Conservation (phyloP, 2,113 vertebrate species). For the Scalopus aquaticus region DNA sequence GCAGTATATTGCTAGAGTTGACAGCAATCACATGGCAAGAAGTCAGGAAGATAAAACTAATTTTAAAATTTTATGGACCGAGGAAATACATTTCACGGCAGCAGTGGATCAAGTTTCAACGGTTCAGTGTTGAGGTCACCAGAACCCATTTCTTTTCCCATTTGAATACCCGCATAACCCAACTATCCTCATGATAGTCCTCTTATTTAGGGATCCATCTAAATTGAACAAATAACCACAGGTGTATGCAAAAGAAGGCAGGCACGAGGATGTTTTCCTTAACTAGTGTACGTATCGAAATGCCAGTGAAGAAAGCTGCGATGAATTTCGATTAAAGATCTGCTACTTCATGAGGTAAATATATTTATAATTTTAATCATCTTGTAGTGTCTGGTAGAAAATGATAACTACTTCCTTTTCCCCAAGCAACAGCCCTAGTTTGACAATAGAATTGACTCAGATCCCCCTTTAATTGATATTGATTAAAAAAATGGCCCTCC, state of each 20-base stretch:
- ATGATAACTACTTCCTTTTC: not conserved
- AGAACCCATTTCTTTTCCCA: not conserved
- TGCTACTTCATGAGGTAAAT: constrained; percentile 97
- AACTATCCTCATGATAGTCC: not conserved
- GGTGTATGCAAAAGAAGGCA: not conserved
- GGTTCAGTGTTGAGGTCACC: not conserved
- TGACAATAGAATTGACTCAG: not conserved
- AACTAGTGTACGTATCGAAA: constrained; percentile 91
- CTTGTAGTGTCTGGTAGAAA: not conserved
- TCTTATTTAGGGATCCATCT: not conserved
- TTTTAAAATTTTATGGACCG: not conserved
- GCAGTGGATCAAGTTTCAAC: not conserved
- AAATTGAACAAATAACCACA: not conserved
- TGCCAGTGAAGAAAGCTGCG: constrained; percentile 87
- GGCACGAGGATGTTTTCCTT: constrained; percentile 82
- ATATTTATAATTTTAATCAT: constrained; percentile 23
- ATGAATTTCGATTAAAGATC: constrained; percentile 93
- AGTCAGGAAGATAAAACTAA: not conserved
- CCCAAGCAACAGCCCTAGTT: not conserved
- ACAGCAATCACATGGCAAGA: not conserved
- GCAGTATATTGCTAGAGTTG: not conserved
- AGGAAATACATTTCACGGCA: not conserved
- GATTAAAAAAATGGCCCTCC: not conserved
- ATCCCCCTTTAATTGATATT: not conserved
- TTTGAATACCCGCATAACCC: not conserved